A percentile compares a stretch with the other conserved stretches of the same genome.
phyloP scores from a whole-genome alignment of 2,888 invertebrate genomes.

The Eupithecia vulgata region DNA sequence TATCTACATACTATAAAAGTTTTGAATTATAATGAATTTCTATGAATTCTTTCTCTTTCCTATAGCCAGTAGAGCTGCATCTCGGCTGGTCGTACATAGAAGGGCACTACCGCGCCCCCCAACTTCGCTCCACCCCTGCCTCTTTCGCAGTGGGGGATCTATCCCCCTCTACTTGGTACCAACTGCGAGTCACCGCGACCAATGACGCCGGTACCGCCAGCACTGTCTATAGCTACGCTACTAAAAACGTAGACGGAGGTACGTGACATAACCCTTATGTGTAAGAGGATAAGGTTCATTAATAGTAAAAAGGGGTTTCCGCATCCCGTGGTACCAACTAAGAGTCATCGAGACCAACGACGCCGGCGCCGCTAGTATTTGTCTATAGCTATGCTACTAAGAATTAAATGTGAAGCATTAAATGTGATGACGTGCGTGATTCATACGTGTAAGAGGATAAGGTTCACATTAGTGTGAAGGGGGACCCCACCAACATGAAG shows the following conservation, averaged over 20 bases:
- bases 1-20: too few relatives aligned
- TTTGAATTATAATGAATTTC: background rate
- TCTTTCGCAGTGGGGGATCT: constrained; percentile 82
- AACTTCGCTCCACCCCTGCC: constrained; percentile 67
- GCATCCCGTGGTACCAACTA: constrained; percentile 86
- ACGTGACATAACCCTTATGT: constrained; percentile 41
- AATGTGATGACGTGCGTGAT: constrained; percentile 78
- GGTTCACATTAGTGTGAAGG: background rate
- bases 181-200: constrained; percentile 84
- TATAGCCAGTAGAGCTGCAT: constrained; percentile 67
- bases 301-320: constrained; percentile 49
- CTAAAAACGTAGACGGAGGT: constrained; percentile 85
- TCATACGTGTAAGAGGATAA: background rate
- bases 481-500: constrained; percentile 81
- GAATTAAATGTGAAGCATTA: too few relatives aligned
- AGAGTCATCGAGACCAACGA: constrained; percentile 86
- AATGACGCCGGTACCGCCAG: constrained; percentile 87
- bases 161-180: constrained; percentile 85
- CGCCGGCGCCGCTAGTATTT: constrained; percentile 85
- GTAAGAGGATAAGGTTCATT: background rate
- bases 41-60: background rate
- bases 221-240: constrained; percentile 84
- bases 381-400: constrained; percentile 86
- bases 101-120: constrained; percentile 69
- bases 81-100: constrained; percentile 76